A percentile compares a stretch with the other conserved stretches of the same genome.
These are phyloP conservation scores for Amiota communis DNA, from an alignment of 2,888 invertebrate species.

Conservation along the genomic window DNA sequence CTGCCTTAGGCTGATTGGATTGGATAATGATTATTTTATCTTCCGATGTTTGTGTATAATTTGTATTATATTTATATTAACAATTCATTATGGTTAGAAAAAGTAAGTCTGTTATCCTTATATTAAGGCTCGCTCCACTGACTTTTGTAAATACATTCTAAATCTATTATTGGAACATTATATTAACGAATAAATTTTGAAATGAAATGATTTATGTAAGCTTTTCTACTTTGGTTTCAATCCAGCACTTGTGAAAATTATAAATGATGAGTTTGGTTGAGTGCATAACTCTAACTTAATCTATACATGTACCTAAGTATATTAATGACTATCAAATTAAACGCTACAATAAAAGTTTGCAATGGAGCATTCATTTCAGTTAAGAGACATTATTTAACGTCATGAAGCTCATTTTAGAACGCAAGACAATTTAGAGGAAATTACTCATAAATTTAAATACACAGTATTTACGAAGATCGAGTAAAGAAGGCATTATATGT, in stretches of 20 bases:
- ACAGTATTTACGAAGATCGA: slow-evolving; percentile 72
- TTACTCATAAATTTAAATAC: slow-evolving; percentile 70
- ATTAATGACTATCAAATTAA: not conserved
- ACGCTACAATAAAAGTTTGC: not conserved
- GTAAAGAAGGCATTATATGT: slow-evolving; percentile 44
- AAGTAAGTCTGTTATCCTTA: too few relatives aligned
- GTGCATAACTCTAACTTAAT: not conserved
- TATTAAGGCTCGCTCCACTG: too few relatives aligned
- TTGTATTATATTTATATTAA: not conserved
- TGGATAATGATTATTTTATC: not conserved
- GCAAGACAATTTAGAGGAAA: slow-evolving; percentile 11
- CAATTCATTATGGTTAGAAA: not conserved
- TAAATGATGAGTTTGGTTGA: slow-evolving; percentile 15
- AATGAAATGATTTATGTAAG: not conserved
- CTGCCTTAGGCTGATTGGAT: slow-evolving; percentile 61
- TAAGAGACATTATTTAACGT: not conserved
- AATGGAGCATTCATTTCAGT: slow-evolving; percentile 14
- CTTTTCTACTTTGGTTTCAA: slow-evolving; percentile 71
- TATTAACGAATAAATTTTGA: too few relatives aligned
- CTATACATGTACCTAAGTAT: not conserved
- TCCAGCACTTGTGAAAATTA: slow-evolving; percentile 68
- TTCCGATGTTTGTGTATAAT: not conserved
- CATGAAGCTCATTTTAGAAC: not conserved
- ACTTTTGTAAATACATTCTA: too few relatives aligned
- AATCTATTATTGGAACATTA: too few relatives aligned